Evolutionary conservation across 2,113 vertebrate genomes (phyloP).

Genomic region (Erythrocebus patas): DNA sequence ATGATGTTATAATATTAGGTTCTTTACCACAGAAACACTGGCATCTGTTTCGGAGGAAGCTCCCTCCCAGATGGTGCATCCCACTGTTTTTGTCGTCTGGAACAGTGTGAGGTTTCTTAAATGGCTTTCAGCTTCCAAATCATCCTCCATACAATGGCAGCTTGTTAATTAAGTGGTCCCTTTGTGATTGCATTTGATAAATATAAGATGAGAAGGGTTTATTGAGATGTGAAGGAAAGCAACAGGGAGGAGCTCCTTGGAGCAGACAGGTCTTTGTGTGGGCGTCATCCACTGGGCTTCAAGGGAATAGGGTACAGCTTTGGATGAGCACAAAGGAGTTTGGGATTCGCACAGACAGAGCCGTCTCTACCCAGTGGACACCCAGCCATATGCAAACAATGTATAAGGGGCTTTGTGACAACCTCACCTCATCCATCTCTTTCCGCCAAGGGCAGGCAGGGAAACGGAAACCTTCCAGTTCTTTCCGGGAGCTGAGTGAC

Average conservation of each 20-base stretch:
- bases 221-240: not conserved
- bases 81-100: slow-evolving; percentile 62
- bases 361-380: not conserved
- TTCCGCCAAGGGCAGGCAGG: not conserved
- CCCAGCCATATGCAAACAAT: not conserved
- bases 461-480: slow-evolving; percentile 47
- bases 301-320: not conserved
- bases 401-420: not conserved
- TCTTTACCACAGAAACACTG: slow-evolving; percentile 64
- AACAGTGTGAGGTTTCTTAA: slow-evolving; percentile 68
- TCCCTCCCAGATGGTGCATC: slow-evolving; percentile 60
- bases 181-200: slow-evolving; percentile 65
- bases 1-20: slow-evolving; percentile 60
- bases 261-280: not conserved
- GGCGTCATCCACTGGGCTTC: not conserved
- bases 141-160: slow-evolving; percentile 46
- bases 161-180: slow-evolving; percentile 75
- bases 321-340: not conserved
- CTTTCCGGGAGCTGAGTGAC: slow-evolving; percentile 30
- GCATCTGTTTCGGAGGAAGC: slow-evolving; percentile 40
- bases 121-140: slow-evolving; percentile 63
- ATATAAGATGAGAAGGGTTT: slow-evolving; percentile 52
- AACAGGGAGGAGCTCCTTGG: not conserved
- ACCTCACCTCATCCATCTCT: not conserved
- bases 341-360: not conserved